phyloP scores from a whole-genome alignment of 1,140 invertebrate species.

The Trissolcus basalis region DNA sequence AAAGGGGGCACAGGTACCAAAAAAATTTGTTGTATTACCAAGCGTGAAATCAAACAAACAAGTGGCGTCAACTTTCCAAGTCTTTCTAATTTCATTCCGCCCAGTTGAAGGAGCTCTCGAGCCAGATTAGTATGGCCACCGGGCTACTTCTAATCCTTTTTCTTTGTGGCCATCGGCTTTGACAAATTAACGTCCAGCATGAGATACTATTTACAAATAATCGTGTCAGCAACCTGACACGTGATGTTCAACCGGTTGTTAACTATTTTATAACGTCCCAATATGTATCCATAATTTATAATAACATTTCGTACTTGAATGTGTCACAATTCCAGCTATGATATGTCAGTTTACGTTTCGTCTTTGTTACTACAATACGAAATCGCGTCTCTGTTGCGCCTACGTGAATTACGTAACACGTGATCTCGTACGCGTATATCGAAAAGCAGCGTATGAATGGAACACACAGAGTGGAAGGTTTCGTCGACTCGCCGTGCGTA shows the following conservation, averaged over 20 bases:
- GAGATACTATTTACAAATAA: not conserved
- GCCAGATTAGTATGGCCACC: too few species aligned
- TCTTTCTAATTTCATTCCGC: conserved; percentile 20
- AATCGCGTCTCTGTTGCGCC: conserved; percentile 20
- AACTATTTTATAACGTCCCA: too few species aligned
- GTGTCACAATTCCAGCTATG: not conserved
- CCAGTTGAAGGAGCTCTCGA: conserved; percentile 5
- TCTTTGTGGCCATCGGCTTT: conserved; percentile 2
- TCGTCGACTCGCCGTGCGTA: conserved; percentile 55
- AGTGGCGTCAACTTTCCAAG: not conserved
- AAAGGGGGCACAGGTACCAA: not conserved
- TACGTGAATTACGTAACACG: conserved; percentile 67
- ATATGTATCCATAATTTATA: too few species aligned
- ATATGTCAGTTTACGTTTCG: not conserved
- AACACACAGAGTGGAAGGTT: conserved; percentile 59
- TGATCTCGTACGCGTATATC: conserved; percentile 64
- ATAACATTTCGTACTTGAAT: too few species aligned
- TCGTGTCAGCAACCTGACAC: too few species aligned
- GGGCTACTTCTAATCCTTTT: conserved; percentile 25
- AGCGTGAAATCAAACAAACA: conserved; percentile 36
- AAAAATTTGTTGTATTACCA: conserved; percentile 27
- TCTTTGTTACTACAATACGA: not conserved
- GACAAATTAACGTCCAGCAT: conserved; percentile 25
- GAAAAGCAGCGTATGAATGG: conserved; percentile 64
- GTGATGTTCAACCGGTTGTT: too few species aligned